phyloP scores from a whole-genome alignment of 2,797 vertebrate genomes.

The Chromis chromis region DNA sequence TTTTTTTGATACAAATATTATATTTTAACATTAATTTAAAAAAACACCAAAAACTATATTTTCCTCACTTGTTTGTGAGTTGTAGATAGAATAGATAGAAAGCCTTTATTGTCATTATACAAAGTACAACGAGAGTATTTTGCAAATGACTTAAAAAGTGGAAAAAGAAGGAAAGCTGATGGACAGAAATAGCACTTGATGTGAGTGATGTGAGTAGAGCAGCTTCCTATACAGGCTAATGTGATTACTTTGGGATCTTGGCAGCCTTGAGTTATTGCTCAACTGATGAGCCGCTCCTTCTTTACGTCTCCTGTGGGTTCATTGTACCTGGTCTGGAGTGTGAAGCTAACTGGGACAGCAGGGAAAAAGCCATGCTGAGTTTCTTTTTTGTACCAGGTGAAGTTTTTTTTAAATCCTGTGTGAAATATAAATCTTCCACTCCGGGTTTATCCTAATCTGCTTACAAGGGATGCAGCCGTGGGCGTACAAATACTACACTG shows the following conservation, averaged over 20 bases:
- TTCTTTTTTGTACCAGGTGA: constrained; percentile 58
- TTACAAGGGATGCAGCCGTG: constrained; percentile 6
- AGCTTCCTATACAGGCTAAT: constrained; percentile 46
- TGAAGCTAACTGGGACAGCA: constrained; percentile 43
- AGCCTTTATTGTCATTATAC: too few relatives aligned
- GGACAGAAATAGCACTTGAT: constrained; percentile 24
- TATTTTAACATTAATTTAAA: too few relatives aligned
- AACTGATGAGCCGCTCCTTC: constrained; percentile 53
- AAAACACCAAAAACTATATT: too few relatives aligned
- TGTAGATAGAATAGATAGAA: too few relatives aligned
- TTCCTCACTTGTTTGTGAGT: background rate
- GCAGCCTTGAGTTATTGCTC: constrained; percentile 51
- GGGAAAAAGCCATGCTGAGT: constrained; percentile 9
- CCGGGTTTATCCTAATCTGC: constrained; percentile 31
- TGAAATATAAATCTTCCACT: constrained; percentile 60
- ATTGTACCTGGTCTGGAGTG: constrained; percentile 17
- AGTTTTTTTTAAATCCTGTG: constrained; percentile 15
- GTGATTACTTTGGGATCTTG: constrained; percentile 53
- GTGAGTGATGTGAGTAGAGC: constrained; percentile 38
- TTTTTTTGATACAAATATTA: background rate
- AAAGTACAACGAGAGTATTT: background rate
- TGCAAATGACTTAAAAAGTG: background rate
- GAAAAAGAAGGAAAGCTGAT: background rate
- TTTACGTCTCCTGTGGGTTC: constrained; percentile 32
- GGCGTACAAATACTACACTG: constrained; percentile 2